Base-by-base conservation (phyloP, 2,797 vertebrate genomes). In the Microctenopoma stevenorrisi region DNA sequence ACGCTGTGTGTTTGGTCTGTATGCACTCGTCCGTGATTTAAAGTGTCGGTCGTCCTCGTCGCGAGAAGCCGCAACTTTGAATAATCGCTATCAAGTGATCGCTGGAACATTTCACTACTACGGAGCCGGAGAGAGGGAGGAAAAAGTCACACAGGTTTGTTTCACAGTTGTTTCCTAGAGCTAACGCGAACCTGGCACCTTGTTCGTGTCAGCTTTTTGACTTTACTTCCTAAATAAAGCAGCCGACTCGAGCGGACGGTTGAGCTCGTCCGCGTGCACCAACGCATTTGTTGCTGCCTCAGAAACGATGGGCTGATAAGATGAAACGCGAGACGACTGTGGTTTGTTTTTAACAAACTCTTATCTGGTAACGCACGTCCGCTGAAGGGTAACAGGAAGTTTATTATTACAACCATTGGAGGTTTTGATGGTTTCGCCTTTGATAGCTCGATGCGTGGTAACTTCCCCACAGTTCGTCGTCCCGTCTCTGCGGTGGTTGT, bases 101-200 rank as follows among this genome's bases (percentile, higher is more conserved):
- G 72, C 75, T 82, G 54, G 7, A 83, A 64, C 76, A 26, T 66
- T 83, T 64, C 71, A 72, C 66, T 56, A 65, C 83, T 54, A 68
- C 76, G 22, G 58, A 79, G 14, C 65, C 62, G 64, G 69, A 83
- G 76, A 85, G 76, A 60, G 38, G 7, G 42, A 11, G 71, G 26
- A 4, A 18, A 84, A 92, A 93, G 92, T 91, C 86, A 44, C 9
- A 46, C 85, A 94, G 93, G 93, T 94, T 91, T 86, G 93, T 94
- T 82, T 75, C 60, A 59, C 74, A 67, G 54, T 67, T 72, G 62
- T 71, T 78, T 64, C n/a, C 22, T 22, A 22, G 22, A 22, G 22
- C 22, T 22, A 22, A 4, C 14, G 43, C 7, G 11, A 22, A 48
- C 12, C 13, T 1, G 5, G 12, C 16, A 50, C 30, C 18, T 5